These are phyloP conservation scores for Palythoa grandiflora DNA, from an alignment of 92 coral and sea anemone genomes.

Conservation along the genomic window DNA sequence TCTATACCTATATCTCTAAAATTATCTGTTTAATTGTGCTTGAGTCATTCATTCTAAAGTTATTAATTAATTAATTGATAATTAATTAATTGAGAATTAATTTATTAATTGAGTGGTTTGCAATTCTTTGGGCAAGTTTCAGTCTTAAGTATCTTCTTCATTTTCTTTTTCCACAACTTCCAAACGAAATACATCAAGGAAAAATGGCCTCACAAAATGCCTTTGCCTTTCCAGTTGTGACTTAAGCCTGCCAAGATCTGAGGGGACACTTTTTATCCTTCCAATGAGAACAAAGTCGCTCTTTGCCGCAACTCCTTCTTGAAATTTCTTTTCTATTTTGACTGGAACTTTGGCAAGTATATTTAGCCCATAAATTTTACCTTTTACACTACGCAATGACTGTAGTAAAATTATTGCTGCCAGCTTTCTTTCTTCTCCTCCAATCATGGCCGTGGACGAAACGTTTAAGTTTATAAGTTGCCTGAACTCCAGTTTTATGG, in stretches of 20 bases:
- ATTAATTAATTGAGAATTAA: no score
- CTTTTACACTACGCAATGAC: constrained; percentile 93
- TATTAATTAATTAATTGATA: no score
- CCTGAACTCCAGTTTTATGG: constrained; percentile 70
- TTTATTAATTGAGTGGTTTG: not conserved
- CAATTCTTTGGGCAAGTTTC: not conserved
- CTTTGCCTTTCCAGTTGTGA: constrained; percentile 81
- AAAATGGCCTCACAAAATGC: constrained; percentile 86
- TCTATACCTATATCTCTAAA: no score
- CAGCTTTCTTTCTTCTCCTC: constrained; percentile 76
- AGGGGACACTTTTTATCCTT: constrained; percentile 75
- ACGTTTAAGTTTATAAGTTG: constrained; percentile 87
- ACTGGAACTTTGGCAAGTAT: constrained; percentile 87
- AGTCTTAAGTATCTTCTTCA: constrained; percentile 10
- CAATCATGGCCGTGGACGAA: constrained; percentile 75
- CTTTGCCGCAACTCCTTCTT: constrained; percentile 70
- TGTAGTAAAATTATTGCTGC: constrained; percentile 80
- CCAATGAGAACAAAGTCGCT: constrained; percentile 86
- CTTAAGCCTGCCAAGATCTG: constrained; percentile 80
- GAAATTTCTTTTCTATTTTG: constrained; percentile 80
- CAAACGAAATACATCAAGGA: constrained; percentile 79
- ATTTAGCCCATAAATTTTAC: constrained; percentile 82
- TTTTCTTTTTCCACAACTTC: constrained; percentile 65
- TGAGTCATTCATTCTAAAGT: no score
- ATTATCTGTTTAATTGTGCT: no score